Base-by-base conservation (phyloP, 2,888 invertebrate species). In the Trissonchulus latispiculum region DNA sequence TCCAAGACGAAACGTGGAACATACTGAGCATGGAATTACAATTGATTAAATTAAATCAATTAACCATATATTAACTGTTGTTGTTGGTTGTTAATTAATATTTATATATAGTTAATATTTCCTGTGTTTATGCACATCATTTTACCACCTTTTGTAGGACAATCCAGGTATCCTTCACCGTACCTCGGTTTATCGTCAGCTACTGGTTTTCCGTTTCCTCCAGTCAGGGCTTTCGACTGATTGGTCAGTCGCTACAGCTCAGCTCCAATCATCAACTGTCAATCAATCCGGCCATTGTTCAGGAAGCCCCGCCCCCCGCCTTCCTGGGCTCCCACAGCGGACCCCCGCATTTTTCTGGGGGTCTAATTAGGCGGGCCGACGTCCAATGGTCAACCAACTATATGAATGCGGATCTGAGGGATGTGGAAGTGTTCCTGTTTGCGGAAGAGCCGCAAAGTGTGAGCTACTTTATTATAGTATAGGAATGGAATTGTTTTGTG, bases 181-280 rank as follows among this genome's bases (percentile, higher is more conserved):
- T 96, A 72, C 95, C 95, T 80, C 90, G 91, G 78, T 87, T 87
- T 78, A 83, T 86, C 76, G 85, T 94, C 8, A 91, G 90, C 82
- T 97, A 97, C 85, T 97, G 96, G 97, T 95, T 96, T 88, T 96
- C 96, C 0, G 95, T 93, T 79, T 92, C 95, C 0, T 90, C 92
- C 87, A 94, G 95, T 82, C 89, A 92, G 75, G 96, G 96, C 0
- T 90, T 93, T 75, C 92, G 93, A 83, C 86, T 93, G 75, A 88
- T 90, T 2, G 92, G 93, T 0, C 69, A 77, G 92, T 28, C 36
- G 8, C 89, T 93, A 23, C 90, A 90, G 0, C 91, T 90, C 76
- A 91, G 91, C 79, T 91, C 92, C 1, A 32, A n/a, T n/a, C 29
- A 72, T 71, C 64, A 28, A 2, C 37, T 72, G 61, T 8, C 62